Evolutionary conservation across 2,797 vertebrate genomes (phyloP).

Genomic region (Capromys pilorides): DNA sequence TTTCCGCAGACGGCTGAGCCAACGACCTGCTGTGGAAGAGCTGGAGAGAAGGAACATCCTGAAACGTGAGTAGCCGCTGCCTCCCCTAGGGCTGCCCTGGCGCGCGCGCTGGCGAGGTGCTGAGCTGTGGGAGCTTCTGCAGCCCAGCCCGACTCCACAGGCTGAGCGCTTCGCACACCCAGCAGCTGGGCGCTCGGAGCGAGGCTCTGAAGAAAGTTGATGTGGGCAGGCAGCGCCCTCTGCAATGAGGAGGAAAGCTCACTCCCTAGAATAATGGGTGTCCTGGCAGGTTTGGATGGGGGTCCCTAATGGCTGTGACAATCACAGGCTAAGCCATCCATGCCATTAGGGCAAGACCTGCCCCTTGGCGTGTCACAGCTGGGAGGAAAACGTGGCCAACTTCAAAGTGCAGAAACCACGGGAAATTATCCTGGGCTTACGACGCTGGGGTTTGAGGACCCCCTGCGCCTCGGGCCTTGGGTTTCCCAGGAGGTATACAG

Average conservation of each 20-base stretch:
- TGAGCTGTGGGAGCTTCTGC: background rate
- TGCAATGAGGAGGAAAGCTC: background rate
- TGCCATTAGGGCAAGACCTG: background rate
- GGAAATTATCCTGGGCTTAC: background rate
- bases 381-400: too few relatives aligned
- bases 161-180: fast-evolving
- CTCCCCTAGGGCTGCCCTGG: background rate
- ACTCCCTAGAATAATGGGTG: background rate
- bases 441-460: background rate
- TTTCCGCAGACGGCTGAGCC: slow-evolving; percentile 99
- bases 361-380: background rate
- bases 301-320: background rate
- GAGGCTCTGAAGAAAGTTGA: background rate
- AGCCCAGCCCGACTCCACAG: background rate
- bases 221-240: background rate
- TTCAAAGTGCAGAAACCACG: background rate
- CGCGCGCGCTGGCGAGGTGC: background rate
- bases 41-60: slow-evolving; percentile 98
- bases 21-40: slow-evolving; percentile 97
- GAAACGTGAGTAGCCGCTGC: slow-evolving; percentile 92
- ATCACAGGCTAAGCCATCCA: background rate
- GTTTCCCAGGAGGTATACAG: fast-evolving
- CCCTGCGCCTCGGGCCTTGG: background rate
- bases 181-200: background rate
- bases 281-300: background rate